Evolutionary conservation across 2,888 invertebrate species (phyloP).

Genomic region (Coleophora deauratella): DNA sequence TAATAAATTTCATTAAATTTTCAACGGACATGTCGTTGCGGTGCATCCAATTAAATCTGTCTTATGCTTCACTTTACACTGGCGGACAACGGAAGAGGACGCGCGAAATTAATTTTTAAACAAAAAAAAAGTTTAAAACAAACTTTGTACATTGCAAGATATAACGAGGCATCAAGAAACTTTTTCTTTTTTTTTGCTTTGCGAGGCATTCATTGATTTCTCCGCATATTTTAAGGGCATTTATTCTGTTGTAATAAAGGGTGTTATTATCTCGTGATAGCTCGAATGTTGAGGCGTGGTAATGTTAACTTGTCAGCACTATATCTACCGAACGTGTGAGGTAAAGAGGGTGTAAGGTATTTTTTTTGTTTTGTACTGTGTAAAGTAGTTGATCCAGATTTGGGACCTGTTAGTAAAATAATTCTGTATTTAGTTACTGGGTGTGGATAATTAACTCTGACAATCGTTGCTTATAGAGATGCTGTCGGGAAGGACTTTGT

Average conservation of each 20-base stretch:
- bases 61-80: conserved; percentile 22
- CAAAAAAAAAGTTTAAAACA: conserved; percentile 31
- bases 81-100: conserved; percentile 21
- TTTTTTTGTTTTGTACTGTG: no score
- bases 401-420: no score
- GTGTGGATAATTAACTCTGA: no score
- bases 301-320: conserved; percentile 48
- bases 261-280: conserved; percentile 50
- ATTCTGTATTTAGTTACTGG: no score
- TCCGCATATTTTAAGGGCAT: conserved; percentile 25
- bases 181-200: no score
- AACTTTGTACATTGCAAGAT: conserved; percentile 21
- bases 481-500: no score
- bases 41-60: conserved; percentile 31
- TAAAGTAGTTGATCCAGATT: no score
- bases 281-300: conserved; percentile 34
- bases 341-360: no score
- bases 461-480: no score
- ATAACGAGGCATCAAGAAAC: no score
- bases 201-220: conserved; percentile 37
- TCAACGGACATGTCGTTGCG: no score
- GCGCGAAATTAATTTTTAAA: conserved; percentile 28
- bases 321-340: conserved; percentile 19
- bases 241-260: conserved; percentile 31
- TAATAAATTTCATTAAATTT: no score